Conservation (phyloP, 2,888 invertebrate genomes). For the Syrphus vitripennis region DNA sequence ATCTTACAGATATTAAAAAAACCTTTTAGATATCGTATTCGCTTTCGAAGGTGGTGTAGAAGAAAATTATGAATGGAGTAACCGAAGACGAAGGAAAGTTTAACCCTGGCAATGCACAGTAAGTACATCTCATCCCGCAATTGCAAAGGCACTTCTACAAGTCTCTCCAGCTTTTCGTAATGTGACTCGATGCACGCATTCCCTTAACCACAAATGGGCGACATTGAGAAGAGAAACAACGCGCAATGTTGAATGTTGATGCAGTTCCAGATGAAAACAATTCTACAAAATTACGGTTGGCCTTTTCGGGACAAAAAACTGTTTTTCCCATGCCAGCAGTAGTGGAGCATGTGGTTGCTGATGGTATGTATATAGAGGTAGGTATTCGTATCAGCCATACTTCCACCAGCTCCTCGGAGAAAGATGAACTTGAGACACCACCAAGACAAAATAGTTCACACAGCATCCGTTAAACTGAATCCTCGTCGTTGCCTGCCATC, state of each 20-base stretch:
- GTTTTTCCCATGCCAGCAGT: slow-evolving; percentile 49
- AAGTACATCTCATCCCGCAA: not conserved
- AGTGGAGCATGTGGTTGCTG: slow-evolving; percentile 32
- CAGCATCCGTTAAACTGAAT: slow-evolving; percentile 55
- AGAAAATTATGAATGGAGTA: slow-evolving; percentile 34
- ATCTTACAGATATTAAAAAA: slow-evolving; percentile 25
- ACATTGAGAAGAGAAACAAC: slow-evolving; percentile 70
- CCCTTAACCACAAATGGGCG: slow-evolving; percentile 64
- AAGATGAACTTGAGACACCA: slow-evolving; percentile 70
- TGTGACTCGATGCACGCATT: slow-evolving; percentile 65
- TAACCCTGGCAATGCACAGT: slow-evolving; percentile 62
- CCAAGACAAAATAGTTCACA: slow-evolving; percentile 68
- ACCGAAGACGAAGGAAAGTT: slow-evolving; percentile 65
- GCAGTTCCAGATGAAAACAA: slow-evolving; percentile 22
- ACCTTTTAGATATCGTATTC: slow-evolving; percentile 45
- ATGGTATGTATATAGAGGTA: not conserved
- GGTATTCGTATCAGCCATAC: not conserved
- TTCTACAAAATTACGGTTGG: slow-evolving; percentile 25
- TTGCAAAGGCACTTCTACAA: not conserved
- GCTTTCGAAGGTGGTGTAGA: slow-evolving; percentile 6
- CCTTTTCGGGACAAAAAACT: slow-evolving; percentile 55
- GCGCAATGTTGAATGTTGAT: too few relatives aligned
- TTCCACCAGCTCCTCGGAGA: slow-evolving; percentile 51
- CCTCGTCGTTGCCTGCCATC: not conserved
- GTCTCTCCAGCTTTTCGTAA: slow-evolving; percentile 20